Evolutionary conservation across 1,140 invertebrate genomes (phyloP).

Genomic region (Drosophila pseudoananassae): DNA sequence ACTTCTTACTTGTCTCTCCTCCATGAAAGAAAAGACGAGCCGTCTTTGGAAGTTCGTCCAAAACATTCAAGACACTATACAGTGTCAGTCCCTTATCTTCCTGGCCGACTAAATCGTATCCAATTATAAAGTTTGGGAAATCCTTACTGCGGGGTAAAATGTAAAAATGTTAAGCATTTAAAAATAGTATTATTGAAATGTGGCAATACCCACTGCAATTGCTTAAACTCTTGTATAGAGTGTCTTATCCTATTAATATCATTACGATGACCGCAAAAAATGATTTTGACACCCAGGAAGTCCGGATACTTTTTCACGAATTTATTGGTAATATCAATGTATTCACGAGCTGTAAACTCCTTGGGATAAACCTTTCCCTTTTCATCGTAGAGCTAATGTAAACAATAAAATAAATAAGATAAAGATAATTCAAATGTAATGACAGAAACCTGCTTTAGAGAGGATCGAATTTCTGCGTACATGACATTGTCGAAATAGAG

Average conservation of each 20-base stretch:
- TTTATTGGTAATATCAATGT: constrained; percentile 85
- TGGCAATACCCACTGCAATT: constrained; percentile 55
- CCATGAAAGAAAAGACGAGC: constrained; percentile 90
- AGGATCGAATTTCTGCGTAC: constrained; percentile 89
- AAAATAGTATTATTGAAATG: too few relatives aligned
- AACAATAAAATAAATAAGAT: background rate
- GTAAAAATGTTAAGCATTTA: background rate
- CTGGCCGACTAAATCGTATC: constrained; percentile 88
- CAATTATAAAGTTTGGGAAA: constrained; percentile 87
- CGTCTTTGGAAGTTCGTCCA: constrained; percentile 82
- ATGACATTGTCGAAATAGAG: constrained; percentile 91
- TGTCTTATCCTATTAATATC: constrained; percentile 54
- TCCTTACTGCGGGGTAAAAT: constrained; percentile 47
- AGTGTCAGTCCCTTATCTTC: constrained; percentile 87
- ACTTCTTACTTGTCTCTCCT: constrained; percentile 89
- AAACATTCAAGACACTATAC: constrained; percentile 84
- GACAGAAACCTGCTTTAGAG: constrained; percentile 60
- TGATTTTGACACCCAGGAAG: constrained; percentile 88
- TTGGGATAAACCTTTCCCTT: constrained; percentile 59
- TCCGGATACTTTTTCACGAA: constrained; percentile 86
- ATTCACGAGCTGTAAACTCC: constrained; percentile 72
- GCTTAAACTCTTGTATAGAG: constrained; percentile 43
- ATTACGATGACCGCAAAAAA: constrained; percentile 86
- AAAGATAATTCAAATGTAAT: background rate
- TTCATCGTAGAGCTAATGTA: constrained; percentile 66